These are phyloP conservation scores for Harlomillsia oculata DNA, from an alignment of 1,140 invertebrate genomes.

Conservation along the genomic window DNA sequence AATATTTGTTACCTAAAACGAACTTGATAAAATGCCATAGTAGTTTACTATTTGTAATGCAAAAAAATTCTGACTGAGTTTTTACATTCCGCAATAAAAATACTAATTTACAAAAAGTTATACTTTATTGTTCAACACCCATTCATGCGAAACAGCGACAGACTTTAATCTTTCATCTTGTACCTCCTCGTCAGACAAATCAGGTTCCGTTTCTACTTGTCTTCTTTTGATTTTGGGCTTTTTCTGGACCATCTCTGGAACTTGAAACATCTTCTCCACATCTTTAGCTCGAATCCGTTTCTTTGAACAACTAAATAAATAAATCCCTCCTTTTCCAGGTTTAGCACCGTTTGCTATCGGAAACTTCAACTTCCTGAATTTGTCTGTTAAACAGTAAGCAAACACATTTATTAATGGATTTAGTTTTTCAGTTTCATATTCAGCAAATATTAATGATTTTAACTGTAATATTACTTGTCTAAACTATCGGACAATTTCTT, in stretches of 20 bases:
- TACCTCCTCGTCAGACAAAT: constrained; percentile 6
- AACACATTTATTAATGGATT: neutral
- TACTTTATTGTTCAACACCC: constrained; percentile 17
- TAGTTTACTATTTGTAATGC: too few species aligned
- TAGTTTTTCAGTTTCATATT: neutral
- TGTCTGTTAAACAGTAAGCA: neutral
- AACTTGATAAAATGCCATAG: too few species aligned
- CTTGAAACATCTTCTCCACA: constrained; percentile 3
- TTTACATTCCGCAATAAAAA: too few species aligned
- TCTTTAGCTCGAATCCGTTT: constrained; percentile 1
- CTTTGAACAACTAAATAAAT: constrained; percentile 18
- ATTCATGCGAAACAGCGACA: constrained; percentile 26
- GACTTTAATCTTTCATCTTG: constrained; percentile 20
- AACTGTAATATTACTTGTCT: constrained; percentile 18
- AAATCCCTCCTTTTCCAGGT: constrained; percentile 16
- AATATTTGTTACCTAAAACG: too few species aligned
- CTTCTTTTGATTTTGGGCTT: constrained; percentile 9
- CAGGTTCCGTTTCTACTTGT: neutral
- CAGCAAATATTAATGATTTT: too few species aligned
- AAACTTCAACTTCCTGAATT: neutral
- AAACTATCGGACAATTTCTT: constrained; percentile 20
- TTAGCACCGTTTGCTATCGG: neutral
- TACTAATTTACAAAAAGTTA: too few species aligned
- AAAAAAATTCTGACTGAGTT: too few species aligned
- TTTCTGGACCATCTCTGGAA: neutral